A percentile compares a stretch with the other conserved stretches of the same genome.
Evolutionary conservation across 2,113 vertebrate species (phyloP).

Genomic region (Promerops cafer): DNA sequence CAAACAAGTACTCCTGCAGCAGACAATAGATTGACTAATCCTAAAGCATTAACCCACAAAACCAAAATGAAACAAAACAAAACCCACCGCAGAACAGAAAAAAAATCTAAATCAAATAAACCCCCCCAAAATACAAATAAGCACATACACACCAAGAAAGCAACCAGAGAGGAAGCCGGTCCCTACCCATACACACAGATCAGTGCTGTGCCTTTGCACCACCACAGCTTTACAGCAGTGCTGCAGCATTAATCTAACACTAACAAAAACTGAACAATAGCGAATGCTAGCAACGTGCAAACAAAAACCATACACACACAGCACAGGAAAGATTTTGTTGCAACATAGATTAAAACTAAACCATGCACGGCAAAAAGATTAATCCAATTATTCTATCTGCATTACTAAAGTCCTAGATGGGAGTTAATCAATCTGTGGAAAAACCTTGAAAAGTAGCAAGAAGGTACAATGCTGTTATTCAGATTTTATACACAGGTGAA

Average conservation of each 20-base stretch:
- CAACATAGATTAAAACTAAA: neutral
- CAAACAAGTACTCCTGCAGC: neutral
- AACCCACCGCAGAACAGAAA: neutral
- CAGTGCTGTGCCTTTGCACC: neutral
- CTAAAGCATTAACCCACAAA: neutral
- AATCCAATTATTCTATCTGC: neutral
- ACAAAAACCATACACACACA: neutral
- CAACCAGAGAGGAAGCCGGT: neutral
- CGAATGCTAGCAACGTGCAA: neutral
- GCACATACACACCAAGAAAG: neutral
- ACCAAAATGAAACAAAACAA: neutral
- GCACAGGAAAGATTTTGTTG: neutral
- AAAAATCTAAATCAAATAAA: neutral
- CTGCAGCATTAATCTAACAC: neutral
- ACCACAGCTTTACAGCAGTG: neutral
- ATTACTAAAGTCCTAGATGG: rapidly evolving
- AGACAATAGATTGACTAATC: neutral
- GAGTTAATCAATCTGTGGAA: neutral
- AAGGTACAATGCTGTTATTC: neutral
- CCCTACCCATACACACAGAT: neutral
- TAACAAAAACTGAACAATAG: neutral
- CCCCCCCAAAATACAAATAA: rapidly evolving
- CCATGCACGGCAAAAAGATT: neutral
- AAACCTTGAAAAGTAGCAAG: neutral
- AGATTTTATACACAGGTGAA: neutral